Evolutionary conservation across 2,113 vertebrate species (phyloP).

Genomic region (Phasianus colchicus): DNA sequence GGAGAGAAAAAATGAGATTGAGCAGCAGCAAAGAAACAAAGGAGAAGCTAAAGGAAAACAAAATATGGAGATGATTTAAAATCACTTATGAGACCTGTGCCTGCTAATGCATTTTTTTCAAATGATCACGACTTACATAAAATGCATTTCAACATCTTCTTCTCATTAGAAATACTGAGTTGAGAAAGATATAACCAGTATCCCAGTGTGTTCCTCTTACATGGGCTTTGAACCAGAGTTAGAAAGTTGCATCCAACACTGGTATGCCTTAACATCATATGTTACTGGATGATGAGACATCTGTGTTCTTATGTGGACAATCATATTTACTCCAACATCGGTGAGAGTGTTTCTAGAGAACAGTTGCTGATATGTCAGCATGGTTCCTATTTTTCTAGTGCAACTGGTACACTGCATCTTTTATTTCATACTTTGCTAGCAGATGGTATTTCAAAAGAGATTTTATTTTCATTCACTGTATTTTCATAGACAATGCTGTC

Average conservation of each 20-base stretch:
- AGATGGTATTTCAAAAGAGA: background rate
- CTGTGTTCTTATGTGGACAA: slow-evolving; percentile 37
- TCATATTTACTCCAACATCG: background rate
- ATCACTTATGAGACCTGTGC: slow-evolving; percentile 63
- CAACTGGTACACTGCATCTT: background rate
- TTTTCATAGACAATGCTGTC: background rate
- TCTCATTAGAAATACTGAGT: slow-evolving; percentile 64
- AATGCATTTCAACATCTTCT: slow-evolving; percentile 69
- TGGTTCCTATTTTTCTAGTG: background rate
- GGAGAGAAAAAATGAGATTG: background rate
- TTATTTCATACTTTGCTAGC: background rate
- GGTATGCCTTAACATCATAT: slow-evolving; percentile 9
- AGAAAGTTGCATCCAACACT: slow-evolving; percentile 17
- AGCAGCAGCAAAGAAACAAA: slow-evolving; percentile 59
- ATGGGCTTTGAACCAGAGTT: slow-evolving; percentile 58
- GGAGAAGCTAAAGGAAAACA: slow-evolving; percentile 57
- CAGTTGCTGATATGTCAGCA: background rate
- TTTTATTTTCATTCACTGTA: background rate
- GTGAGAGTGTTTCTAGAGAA: background rate
- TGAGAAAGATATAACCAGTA: slow-evolving; percentile 63
- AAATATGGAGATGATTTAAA: slow-evolving; percentile 73
- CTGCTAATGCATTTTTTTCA: slow-evolving; percentile 67
- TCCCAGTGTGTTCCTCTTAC: slow-evolving; percentile 49
- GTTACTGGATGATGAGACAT: slow-evolving; percentile 36
- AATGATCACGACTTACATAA: slow-evolving; percentile 66